Conservation (phyloP, 2,113 vertebrate species). For the Bubalus kerabau region DNA sequence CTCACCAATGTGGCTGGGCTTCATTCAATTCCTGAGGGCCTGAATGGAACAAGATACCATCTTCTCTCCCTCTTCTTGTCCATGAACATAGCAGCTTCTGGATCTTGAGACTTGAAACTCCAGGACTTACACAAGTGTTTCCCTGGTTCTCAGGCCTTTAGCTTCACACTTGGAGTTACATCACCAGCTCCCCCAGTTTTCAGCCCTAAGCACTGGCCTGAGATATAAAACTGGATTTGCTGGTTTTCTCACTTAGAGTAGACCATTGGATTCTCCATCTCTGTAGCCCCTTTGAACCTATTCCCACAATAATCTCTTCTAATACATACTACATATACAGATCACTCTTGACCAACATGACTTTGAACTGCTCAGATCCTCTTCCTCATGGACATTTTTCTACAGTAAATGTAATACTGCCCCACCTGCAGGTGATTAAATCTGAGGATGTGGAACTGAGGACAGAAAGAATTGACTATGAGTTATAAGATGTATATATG, state of each 20-base stretch:
- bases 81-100: neutral
- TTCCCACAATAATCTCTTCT: neutral
- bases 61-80: neutral
- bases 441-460: neutral
- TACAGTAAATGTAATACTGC: neutral
- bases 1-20: neutral
- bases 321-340: neutral
- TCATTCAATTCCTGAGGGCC: neutral
- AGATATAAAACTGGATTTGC: too few relatives aligned
- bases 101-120: neutral
- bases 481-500: neutral
- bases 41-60: neutral
- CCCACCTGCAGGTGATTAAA: neutral
- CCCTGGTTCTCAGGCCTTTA: neutral
- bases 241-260: neutral
- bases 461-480: neutral
- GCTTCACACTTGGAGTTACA: neutral
- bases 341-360: neutral
- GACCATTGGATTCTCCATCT: neutral
- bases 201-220: neutral
- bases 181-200: neutral
- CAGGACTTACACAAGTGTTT: neutral
- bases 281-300: neutral
- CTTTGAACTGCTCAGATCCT: neutral
- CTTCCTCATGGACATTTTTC: accelerated